Conservation (phyloP, 2,797 vertebrate genomes). For the Mus spretus region DNA sequence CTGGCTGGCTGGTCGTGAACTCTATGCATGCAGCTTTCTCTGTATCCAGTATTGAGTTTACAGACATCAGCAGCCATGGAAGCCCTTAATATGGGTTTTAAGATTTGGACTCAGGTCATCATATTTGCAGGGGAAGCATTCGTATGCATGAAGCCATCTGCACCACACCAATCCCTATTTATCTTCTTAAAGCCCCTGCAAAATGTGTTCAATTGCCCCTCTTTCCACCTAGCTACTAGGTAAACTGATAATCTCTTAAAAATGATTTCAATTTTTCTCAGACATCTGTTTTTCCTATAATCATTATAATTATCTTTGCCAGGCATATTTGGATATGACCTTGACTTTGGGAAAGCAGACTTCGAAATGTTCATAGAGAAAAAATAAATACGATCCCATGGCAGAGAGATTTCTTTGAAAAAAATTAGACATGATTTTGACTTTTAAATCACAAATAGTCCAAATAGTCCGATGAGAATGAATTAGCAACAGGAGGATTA, state of each 20-base stretch:
- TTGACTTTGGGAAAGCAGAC: constrained; percentile 81
- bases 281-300: constrained; percentile 84
- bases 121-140: neutral
- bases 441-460: constrained; percentile 76
- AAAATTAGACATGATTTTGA: constrained; percentile 49
- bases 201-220: neutral
- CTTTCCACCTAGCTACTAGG: neutral
- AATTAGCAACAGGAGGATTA: constrained; percentile 60
- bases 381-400: constrained; percentile 80
- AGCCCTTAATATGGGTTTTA: neutral
- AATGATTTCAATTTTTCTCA: constrained; percentile 73
- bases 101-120: neutral
- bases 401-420: constrained; percentile 57
- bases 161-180: no score
- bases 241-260: constrained; percentile 45
- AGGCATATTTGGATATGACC: constrained; percentile 82
- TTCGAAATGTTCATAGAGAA: constrained; percentile 75
- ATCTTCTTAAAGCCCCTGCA: neutral
- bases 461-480: constrained; percentile 74
- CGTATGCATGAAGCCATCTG: neutral
- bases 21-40: neutral
- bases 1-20: neutral
- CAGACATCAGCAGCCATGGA: neutral
- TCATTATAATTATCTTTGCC: constrained; percentile 80
- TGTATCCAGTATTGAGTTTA: neutral